These are phyloP conservation scores for Pelvicachromis taeniatus DNA, from an alignment of 2,113 vertebrate genomes.

Conservation along the genomic window DNA sequence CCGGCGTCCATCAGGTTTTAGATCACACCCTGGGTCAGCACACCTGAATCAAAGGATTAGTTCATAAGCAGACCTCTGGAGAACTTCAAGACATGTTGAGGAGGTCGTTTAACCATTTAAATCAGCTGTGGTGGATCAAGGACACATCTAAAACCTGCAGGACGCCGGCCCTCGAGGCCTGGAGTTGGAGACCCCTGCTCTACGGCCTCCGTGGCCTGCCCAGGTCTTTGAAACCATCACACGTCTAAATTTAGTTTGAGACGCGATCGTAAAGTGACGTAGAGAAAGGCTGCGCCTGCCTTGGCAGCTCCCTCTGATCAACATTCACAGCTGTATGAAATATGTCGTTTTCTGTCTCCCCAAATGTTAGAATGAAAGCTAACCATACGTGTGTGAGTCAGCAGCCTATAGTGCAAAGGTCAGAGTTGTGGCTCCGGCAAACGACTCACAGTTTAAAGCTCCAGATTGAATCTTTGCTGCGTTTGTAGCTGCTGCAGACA, in stretches of 20 bases:
- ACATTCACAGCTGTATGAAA: background rate
- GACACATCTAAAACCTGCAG: no score
- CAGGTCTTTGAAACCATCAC: no score
- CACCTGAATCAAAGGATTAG: no score
- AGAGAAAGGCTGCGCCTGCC: background rate
- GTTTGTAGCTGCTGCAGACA: background rate
- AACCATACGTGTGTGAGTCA: background rate
- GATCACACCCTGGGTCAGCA: no score
- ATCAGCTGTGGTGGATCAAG: no score
- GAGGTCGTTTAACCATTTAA: no score
- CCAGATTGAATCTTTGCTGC: background rate
- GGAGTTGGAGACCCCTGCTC: no score
- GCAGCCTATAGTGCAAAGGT: background rate
- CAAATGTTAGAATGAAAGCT: background rate
- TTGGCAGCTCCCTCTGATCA: background rate
- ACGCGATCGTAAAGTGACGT: background rate
- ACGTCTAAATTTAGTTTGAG: background rate
- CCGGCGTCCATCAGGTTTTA: no score
- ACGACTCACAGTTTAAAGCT: slow-evolving; percentile 5
- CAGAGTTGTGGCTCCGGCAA: background rate
- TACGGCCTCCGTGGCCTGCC: background rate
- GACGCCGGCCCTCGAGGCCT: no score
- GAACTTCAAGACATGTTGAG: no score
- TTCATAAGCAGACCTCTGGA: no score
- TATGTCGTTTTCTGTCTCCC: background rate